A percentile compares a stretch with the other conserved stretches of the same genome.
These are phyloP conservation scores for Otocyon megalotis DNA, from an alignment of 2,113 vertebrate genomes.

Conservation along the genomic window DNA sequence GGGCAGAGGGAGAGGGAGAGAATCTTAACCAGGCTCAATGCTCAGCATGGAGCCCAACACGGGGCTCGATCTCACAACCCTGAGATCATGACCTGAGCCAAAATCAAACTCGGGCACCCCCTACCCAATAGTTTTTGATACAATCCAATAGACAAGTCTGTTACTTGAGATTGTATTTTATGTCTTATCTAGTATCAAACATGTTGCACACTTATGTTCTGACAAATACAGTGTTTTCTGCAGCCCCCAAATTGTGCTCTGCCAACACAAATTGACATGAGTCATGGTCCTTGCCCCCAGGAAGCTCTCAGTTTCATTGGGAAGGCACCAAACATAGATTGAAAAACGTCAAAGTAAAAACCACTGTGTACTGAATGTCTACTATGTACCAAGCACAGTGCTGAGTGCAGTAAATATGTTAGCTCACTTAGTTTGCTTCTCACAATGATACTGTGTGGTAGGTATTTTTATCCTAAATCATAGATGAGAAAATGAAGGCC, in stretches of 20 bases:
- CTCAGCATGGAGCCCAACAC: rapidly evolving
- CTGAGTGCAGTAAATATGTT: neutral
- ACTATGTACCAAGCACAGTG: neutral
- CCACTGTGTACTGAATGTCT: neutral
- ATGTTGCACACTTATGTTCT: neutral
- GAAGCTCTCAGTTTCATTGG: neutral
- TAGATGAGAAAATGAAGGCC: neutral
- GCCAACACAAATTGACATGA: neutral
- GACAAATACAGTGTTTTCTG: neutral
- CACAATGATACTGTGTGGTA: neutral
- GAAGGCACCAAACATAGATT: neutral
- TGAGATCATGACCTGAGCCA: neutral
- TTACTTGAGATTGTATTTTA: neutral
- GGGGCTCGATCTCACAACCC: neutral
- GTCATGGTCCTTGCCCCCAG: neutral
- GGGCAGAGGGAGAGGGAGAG: neutral
- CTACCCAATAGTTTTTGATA: neutral
- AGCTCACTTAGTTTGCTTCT: neutral
- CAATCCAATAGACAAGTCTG: neutral
- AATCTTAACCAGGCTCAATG: neutral
- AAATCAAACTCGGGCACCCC: neutral
- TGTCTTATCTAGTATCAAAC: neutral
- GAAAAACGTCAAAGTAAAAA: neutral
- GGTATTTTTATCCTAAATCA: neutral
- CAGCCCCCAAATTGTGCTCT: neutral